Conservation (phyloP, 1,140 invertebrate genomes). For the Panagrolaimus sp. region DNA sequence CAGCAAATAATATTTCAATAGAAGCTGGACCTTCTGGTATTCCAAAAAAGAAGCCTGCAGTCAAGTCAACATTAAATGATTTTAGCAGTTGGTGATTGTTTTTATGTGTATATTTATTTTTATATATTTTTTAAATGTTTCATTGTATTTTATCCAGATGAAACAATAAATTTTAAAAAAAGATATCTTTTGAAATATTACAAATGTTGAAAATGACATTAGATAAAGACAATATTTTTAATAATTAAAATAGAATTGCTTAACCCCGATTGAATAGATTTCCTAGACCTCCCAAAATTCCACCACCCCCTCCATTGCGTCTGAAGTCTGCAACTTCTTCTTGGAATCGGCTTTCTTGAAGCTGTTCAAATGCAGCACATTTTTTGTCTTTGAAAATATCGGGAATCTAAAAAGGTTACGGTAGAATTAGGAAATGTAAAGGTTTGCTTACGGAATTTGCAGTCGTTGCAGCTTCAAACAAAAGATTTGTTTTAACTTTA, state of each 20-base stretch:
- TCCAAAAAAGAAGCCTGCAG: not conserved
- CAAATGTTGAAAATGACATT: no score
- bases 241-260: slow-evolving; percentile 6
- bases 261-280: slow-evolving; percentile 33
- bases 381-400: slow-evolving; percentile 58
- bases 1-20: not conserved
- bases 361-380: slow-evolving; percentile 51
- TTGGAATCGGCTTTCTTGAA: slow-evolving; percentile 57
- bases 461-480: slow-evolving; percentile 58
- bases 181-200: no score
- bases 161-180: no score
- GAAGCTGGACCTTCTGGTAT: not conserved
- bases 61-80: not conserved
- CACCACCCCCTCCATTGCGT: slow-evolving; percentile 41
- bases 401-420: slow-evolving; percentile 38
- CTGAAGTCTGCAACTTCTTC: slow-evolving; percentile 53
- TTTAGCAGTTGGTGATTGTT: slow-evolving; percentile 14
- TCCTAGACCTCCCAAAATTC: slow-evolving; percentile 46
- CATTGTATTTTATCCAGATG: no score
- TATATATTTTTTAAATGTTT: not conserved
- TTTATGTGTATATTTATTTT: not conserved
- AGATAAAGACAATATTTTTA: not conserved
- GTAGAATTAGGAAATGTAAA: not conserved
- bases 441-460: slow-evolving; percentile 41
- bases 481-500: slow-evolving; percentile 56